These are phyloP conservation scores for Pseudochirops corinnae DNA, from an alignment of 2,797 vertebrate genomes.

Conservation along the genomic window DNA sequence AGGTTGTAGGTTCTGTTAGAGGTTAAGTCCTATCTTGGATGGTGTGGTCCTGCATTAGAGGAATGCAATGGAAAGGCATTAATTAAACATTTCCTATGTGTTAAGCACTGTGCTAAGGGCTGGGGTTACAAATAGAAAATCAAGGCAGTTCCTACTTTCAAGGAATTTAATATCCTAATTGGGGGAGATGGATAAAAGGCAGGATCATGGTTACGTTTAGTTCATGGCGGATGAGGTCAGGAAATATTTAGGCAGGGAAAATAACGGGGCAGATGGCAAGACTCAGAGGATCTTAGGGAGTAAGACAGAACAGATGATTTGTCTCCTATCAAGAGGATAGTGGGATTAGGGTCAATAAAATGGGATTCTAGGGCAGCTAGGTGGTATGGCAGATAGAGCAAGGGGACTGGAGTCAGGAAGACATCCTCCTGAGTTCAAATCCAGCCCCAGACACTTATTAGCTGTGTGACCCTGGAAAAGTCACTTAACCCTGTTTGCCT, in stretches of 20 bases:
- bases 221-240: background rate
- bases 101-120: background rate
- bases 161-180: background rate
- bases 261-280: background rate
- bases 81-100: background rate
- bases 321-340: background rate
- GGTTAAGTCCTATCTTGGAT: background rate
- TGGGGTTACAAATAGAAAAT: constrained; percentile 2
- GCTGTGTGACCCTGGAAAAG: background rate
- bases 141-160: background rate
- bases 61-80: background rate
- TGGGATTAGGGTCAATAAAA: background rate
- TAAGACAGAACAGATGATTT: background rate
- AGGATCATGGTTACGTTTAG: background rate
- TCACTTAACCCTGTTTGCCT: background rate
- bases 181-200: background rate
- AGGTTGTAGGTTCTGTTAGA: background rate
- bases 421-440: background rate
- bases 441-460: background rate
- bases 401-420: background rate
- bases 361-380: background rate
- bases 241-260: background rate
- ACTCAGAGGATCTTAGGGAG: background rate
- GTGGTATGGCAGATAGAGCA: background rate
- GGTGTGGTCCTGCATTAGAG: background rate